These are phyloP conservation scores for Hyaena hyaena DNA, from an alignment of 2,113 vertebrate species.

Conservation along the genomic window DNA sequence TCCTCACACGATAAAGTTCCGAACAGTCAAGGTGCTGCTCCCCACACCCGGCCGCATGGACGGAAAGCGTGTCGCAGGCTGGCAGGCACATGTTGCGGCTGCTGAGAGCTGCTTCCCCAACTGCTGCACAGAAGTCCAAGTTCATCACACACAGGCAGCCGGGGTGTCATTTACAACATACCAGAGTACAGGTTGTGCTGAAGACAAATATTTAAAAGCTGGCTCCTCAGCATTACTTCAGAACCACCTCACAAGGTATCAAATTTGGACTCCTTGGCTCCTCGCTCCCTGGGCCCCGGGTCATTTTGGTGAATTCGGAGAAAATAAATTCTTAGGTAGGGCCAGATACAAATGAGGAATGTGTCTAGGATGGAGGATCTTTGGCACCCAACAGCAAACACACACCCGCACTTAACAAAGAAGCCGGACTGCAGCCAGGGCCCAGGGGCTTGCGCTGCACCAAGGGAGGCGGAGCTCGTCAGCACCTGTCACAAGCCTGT, in stretches of 20 bases:
- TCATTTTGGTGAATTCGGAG: not conserved
- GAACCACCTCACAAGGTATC: not conserved
- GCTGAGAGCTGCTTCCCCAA: constrained; percentile 8
- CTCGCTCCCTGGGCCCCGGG: not conserved
- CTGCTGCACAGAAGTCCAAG: constrained; percentile 21
- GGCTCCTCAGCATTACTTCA: not conserved
- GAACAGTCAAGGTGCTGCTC: not conserved
- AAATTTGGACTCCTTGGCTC: not conserved
- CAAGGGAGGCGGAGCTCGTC: not conserved
- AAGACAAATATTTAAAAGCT: constrained; percentile 56
- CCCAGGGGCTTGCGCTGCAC: not conserved
- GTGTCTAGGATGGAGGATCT: not conserved
- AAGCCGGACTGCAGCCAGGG: not conserved
- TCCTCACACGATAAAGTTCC: constrained; percentile 14
- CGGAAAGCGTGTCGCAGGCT: not conserved
- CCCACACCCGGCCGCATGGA: not conserved
- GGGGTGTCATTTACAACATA: not conserved
- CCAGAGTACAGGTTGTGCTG: constrained; percentile 14
- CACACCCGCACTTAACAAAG: constrained; percentile 40
- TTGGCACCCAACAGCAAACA: not conserved
- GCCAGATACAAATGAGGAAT: not conserved
- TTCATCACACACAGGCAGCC: constrained; percentile 1
- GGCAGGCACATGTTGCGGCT: not conserved
- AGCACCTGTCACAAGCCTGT: constrained; percentile 35
- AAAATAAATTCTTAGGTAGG: constrained; percentile 27